Evolutionary conservation across 2,888 invertebrate genomes (phyloP).

Genomic region (Rapana venosa): DNA sequence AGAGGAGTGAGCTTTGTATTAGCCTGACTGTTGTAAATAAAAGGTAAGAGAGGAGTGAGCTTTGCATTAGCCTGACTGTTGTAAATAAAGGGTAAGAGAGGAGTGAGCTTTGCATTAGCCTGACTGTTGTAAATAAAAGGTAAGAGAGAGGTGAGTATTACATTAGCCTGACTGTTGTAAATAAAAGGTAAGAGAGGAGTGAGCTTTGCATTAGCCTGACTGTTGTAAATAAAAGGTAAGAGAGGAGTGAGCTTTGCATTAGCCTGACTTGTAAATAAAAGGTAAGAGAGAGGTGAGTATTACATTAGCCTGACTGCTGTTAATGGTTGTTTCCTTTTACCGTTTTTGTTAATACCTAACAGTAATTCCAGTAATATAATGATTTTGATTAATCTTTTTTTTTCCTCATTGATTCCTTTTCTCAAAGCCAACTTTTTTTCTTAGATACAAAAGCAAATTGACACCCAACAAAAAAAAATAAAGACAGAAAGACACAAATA

Average conservation of each 20-base stretch:
- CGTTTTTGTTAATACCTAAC: too few species aligned
- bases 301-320: neutral
- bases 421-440: too few species aligned
- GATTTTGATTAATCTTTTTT: too few species aligned
- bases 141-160: neutral
- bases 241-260: constrained; percentile 59
- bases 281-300: neutral
- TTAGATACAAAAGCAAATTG: neutral
- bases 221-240: constrained; percentile 34
- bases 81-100: constrained; percentile 27
- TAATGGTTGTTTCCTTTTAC: too few species aligned
- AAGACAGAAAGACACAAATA: neutral
- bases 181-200: constrained; percentile 39
- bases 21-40: constrained; percentile 56
- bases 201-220: constrained; percentile 69
- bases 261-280: constrained; percentile 61
- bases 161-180: constrained; percentile 54
- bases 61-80: constrained; percentile 67
- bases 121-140: constrained; percentile 52
- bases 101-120: constrained; percentile 66
- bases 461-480: neutral
- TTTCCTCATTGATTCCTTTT: too few species aligned
- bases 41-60: constrained; percentile 53
- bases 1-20: neutral
- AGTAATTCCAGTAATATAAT: too few species aligned